Base-by-base conservation (phyloP, 2,888 invertebrate species). In the Athrips mouffetella region DNA sequence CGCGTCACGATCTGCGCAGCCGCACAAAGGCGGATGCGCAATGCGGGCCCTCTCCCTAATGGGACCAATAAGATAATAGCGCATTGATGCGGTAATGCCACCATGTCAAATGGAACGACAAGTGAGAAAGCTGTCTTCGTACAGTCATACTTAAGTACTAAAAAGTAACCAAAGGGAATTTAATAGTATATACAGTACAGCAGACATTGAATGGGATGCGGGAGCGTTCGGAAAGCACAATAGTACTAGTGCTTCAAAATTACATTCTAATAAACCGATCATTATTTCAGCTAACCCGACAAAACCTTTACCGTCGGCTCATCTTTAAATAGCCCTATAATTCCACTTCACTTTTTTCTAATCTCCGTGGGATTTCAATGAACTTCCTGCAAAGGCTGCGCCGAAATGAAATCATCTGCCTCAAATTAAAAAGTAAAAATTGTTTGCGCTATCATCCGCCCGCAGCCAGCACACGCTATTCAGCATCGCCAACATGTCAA, bases 311-410 rank as follows among this genome's bases (percentile, higher is more conserved):
- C 52, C 57, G 59, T 64, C 73, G 70, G 69, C 70, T 63, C 59
- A 61, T 60, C 69, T 66, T 62, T 60, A 58, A 71, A 65, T 64
- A 70, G 70, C 69, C 72, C 73, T 78, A 75, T 81, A 82, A 81
- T 77, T 71, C 82, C 80, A 83, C 82, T 81, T 74, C 68, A 81
- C 67, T 75, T 81, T 81, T 84, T 77, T 49, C 51, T 78, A 80
- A 86, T 84, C 83, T 72, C 61, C 81, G 86, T 86, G 86, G 70
- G 86, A 87, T 77, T 76, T 79, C 78, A 79, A 84, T 80, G 72
- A 65, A 63, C 67, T 83, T 81, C 82, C 81, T 80, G 76, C 69
- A 73, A 74, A 80, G 67, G 65, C 65, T 67, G 70, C 73, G 71
- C 73, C 74, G 73, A 73, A 68, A 70, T 59, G 54, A 72, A 76